Base-by-base conservation (phyloP, 2,113 vertebrate genomes). In the Podiceps cristatus region DNA sequence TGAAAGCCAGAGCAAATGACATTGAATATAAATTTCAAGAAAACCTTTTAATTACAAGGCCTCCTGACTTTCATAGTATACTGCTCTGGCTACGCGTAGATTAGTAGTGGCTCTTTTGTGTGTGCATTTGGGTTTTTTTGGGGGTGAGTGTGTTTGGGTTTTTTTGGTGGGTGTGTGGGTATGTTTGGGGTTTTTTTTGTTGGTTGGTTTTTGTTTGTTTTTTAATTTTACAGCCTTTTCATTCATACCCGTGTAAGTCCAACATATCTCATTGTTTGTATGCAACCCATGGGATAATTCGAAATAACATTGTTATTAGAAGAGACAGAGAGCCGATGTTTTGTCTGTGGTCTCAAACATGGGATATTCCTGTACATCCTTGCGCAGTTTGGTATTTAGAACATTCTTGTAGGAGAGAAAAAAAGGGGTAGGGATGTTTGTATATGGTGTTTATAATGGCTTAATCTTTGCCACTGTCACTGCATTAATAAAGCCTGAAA, bases 1-100 rank as follows among this genome's bases (percentile, higher is more conserved):
- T 71, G 33, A 93, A 95, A 90, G 77, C 42, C 45, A 64, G 50
- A 90, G 59, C 49, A 88, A 91, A 88, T 88, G 29, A 42, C 24
- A 62, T 45, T 62, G 24, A 44, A 55, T 71, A 74, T 83, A 90
- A 85, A 90, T 92, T 72, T 76, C 85, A 40, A 91, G 45, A 37
- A 91, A 84, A 72, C 42, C 6, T 94, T 77, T 59, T 59, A 40
- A 14, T 62, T 87, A 20, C 7, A 52, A 79, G 58, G 28, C 66
- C 47, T 74, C 20, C n/a, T 72, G 49, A 60, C 33, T 86, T 86
- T 52, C 2, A 2, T 52, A 47, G 10, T 37, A 7, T 22, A 18
- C 71, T 83, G 35, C 35, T 72, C 23, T 79, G 31, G 35, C 45
- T 92, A 6, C 40, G 8, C 7, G 7, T 18, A 64, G 23, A 37